These are phyloP conservation scores for Microtus montanus DNA, from an alignment of 2,113 vertebrate species.

Conservation along the genomic window DNA sequence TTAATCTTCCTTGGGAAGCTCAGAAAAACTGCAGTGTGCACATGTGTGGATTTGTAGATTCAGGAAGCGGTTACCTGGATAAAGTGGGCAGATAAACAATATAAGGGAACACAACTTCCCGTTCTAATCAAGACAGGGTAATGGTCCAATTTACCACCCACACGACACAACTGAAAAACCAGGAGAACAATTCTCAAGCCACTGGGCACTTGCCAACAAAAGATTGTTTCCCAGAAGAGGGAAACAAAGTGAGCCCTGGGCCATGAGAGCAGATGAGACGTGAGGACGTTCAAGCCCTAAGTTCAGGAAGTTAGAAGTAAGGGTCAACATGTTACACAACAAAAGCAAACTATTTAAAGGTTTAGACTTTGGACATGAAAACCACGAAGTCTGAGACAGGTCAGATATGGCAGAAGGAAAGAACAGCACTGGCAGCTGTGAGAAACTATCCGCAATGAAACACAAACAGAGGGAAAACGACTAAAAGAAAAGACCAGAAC, in stretches of 20 bases:
- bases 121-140: not conserved
- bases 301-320: not conserved
- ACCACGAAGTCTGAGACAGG: not conserved
- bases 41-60: not conserved
- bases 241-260: not conserved
- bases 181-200: not conserved
- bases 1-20: not conserved
- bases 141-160: not conserved
- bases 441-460: not conserved
- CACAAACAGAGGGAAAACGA: not conserved
- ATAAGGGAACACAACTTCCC: not conserved
- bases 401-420: not conserved
- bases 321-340: not conserved
- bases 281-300: not conserved
- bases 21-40: not conserved
- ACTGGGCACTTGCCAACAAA: not conserved
- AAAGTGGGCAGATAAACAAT: not conserved
- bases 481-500: not conserved
- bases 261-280: not conserved
- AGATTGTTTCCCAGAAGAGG: not conserved
- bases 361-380: not conserved
- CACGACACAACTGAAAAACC: not conserved
- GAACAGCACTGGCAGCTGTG: too few relatives aligned
- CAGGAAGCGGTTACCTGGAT: not conserved
- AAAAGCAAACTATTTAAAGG: not conserved